Conservation (phyloP, 2,113 vertebrate species). For the Numenius arquata region DNA sequence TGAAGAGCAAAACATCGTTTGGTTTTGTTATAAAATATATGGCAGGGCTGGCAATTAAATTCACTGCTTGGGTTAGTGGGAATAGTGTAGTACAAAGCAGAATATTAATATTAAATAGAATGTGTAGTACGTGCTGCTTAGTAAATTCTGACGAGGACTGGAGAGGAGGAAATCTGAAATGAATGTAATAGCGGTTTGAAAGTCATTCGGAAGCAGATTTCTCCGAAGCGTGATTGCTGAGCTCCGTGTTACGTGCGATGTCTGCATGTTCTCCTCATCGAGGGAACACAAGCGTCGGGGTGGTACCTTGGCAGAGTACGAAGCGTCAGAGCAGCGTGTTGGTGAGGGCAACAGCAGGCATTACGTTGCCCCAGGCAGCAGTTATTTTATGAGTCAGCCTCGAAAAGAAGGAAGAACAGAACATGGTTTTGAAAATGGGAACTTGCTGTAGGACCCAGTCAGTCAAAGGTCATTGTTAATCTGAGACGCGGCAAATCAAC, state of each 20-base stretch:
- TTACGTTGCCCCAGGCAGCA: neutral
- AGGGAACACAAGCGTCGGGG: neutral
- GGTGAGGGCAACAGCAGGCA: neutral
- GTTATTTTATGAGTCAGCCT: slow-evolving; percentile 23
- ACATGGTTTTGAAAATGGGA: neutral
- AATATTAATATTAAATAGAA: neutral
- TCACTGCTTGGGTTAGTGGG: neutral
- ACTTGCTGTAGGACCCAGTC: neutral
- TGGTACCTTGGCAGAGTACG: neutral
- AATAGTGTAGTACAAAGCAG: neutral
- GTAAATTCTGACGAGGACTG: neutral
- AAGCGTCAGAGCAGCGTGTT: neutral
- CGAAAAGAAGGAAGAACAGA: neutral
- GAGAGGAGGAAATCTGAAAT: neutral
- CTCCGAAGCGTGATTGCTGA: neutral
- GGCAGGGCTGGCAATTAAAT: neutral
- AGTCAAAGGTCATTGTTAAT: neutral
- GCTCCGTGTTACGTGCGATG: neutral
- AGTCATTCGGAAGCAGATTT: neutral
- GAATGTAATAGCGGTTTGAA: neutral
- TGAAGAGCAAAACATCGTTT: neutral
- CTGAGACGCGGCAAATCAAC: neutral
- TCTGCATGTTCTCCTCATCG: neutral
- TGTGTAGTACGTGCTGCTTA: neutral
- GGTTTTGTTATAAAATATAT: neutral